Evolutionary conservation across 2,888 invertebrate genomes (phyloP).

Genomic region (Dolichopus griseipennis): DNA sequence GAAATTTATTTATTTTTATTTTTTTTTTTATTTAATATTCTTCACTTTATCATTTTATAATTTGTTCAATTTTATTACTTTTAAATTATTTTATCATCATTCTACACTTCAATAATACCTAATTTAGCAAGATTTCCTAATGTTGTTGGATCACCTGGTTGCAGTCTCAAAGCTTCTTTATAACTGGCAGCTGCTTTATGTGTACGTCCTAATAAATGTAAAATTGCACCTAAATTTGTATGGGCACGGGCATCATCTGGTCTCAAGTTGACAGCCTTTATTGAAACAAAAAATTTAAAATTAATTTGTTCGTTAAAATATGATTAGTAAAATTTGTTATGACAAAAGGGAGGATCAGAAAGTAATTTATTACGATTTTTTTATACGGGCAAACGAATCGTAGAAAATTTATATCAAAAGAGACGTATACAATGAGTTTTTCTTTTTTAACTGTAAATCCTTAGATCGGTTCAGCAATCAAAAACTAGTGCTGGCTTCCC

Average conservation of each 20-base stretch:
- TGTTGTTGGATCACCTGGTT: slow-evolving; percentile 83
- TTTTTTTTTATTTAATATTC: not conserved
- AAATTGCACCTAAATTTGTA: slow-evolving; percentile 90
- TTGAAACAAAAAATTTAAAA: not conserved
- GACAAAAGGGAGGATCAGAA: too few species aligned
- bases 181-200: slow-evolving; percentile 80
- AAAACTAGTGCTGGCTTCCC: too few species aligned
- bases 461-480: too few species aligned
- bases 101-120: slow-evolving; percentile 37
- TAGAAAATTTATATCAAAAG: too few species aligned
- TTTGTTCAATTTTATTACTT: not conserved
- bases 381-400: too few species aligned
- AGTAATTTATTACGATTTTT: too few species aligned
- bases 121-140: slow-evolving; percentile 78
- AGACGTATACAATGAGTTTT: too few species aligned
- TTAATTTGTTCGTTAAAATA: too few species aligned
- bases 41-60: not conserved
- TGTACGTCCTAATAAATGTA: slow-evolving; percentile 87
- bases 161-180: slow-evolving; percentile 70
- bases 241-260: slow-evolving; percentile 79
- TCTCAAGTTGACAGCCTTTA: slow-evolving; percentile 43
- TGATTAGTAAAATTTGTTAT: too few species aligned
- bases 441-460: too few species aligned
- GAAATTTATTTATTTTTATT: not conserved
- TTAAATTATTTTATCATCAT: slow-evolving; percentile 12